Base-by-base conservation (phyloP, 2,888 invertebrate species). In the Galeopsomyia nigrocyanea region DNA sequence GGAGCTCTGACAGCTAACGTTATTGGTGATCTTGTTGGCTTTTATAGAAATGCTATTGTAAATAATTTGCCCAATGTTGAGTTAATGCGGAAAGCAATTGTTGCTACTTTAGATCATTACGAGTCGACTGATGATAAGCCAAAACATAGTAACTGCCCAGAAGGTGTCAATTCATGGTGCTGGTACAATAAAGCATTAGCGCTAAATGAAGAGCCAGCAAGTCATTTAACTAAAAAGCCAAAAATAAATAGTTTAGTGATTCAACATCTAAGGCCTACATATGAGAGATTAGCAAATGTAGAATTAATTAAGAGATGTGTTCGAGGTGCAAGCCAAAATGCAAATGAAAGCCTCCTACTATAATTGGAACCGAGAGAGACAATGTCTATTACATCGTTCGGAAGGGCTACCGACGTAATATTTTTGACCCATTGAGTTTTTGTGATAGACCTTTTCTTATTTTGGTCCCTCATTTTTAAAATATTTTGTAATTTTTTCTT, bases 51-150 rank as follows among this genome's bases (percentile, higher is more conserved):
- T 5, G 57, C 7, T 16, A n/a, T 3, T 16, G 31, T 16, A 14
- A 7, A 9, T n/a, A 57, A 19, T 17, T 6, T 10, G 3, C 10
- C 2, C 16, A 26, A 21, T 9, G 17, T 61, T 26, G 1, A 16
- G 2, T 51, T 13, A 3, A 39, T 53, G 19, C 50, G 13, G 16
- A 22, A 7, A 26, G 64, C 22, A 46, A 64, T 64, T 17, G 31
- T 64, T 55, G 64, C 64, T 31, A 17, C 64, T 14, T 21, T 53
- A 10, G 51, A 53, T 55, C 53, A 64, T 17, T 64, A 51, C 39
- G 10, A 14, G n/a, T 64, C 26, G 3, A 64, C 64, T 16, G 21
- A 64, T n/a, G 7, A 17, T 16, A 31, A 51, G 6, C 53, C 51
- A 3, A 64, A 64, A 3, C 64, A 64, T 55, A 14, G n/a, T 2